Base-by-base conservation (phyloP, 2,113 vertebrate species). In the Plotosus lineatus region DNA sequence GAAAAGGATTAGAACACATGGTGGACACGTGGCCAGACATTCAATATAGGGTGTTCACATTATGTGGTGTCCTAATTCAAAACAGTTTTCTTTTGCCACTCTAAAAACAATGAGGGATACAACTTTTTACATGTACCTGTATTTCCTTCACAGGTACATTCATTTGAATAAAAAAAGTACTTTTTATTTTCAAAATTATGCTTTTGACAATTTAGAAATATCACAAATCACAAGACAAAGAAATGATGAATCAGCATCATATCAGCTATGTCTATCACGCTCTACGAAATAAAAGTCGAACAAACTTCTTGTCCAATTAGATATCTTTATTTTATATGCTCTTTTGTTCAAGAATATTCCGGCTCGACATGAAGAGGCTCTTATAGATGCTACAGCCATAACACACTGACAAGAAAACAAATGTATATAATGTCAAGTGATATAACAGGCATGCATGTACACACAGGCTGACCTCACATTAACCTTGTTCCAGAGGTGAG, bases 401-500 rank as follows among this genome's bases (percentile, higher is more conserved):
- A 38, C 28, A 33, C 65, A 71, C 51, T 0, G 38, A 46, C 33
- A 19, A 19, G 11, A 21, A 61, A n/a, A 23, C 66, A n/a, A 10
- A 42, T 23, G 1, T 36, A 23, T n/a, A 23, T 12, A 23, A 14
- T 3, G 19, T 3, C 0, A 36, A 65, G 55, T 63, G 75, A 84
- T 66, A 81, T 12, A 51, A 50, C 46, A 21, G 46, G 44, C 28
- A 65, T 26, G 40, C 63, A 28, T 48, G 51, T 11, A 26, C 56
- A 26, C 42, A 28, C 60, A 31, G 14, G 19, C 9, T 28, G 69
- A 46, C 75, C 71, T 82, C 8, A 12, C 2, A 19, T 81, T 31
- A 78, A 77, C 63, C 31, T 42, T 12, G 31, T 55, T 69, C 14
- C 44, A 46, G 61, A 82, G 38, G 77, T 78, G 60, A 80, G 53